Evolutionary conservation across 2,113 vertebrate species (phyloP).

Genomic region (Amia ocellicauda): DNA sequence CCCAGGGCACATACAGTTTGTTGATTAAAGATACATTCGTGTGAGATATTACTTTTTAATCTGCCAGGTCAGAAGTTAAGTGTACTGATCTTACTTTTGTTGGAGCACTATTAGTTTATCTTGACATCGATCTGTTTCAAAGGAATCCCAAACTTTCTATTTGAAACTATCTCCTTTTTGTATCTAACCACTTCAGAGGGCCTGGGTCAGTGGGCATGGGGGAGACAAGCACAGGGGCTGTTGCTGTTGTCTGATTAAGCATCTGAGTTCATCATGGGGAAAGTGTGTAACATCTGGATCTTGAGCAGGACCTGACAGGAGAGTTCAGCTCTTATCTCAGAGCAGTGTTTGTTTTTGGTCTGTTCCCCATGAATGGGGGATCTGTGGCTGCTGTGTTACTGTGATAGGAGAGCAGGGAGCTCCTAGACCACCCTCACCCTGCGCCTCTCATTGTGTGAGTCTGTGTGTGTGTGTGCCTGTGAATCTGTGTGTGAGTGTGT

Average conservation of each 20-base stretch:
- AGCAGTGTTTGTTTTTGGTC: background rate
- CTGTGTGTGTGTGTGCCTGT: too few relatives aligned
- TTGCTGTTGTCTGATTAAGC: too few relatives aligned
- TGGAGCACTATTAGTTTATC: conserved; percentile 3
- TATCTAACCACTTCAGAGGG: background rate
- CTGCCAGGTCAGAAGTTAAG: background rate
- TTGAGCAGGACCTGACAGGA: background rate
- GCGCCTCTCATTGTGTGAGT: too few relatives aligned
- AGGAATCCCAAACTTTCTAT: background rate
- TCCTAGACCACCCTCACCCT: background rate
- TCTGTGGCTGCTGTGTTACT: too few relatives aligned
- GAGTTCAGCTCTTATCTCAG: background rate
- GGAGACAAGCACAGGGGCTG: background rate
- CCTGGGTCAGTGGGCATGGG: background rate
- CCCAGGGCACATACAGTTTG: background rate
- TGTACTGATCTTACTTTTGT: background rate
- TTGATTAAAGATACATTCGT: background rate
- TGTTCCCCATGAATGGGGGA: conserved; percentile 6
- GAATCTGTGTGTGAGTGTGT: too few relatives aligned
- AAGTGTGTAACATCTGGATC: background rate
- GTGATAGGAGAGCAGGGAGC: conserved; percentile 4
- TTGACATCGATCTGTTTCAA: background rate
- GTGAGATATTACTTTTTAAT: conserved; percentile 4
- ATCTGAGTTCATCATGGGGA: background rate
- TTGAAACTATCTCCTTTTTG: background rate